Evolutionary conservation across 2,888 invertebrate genomes (phyloP).

Genomic region (Phyllotreta striolata): DNA sequence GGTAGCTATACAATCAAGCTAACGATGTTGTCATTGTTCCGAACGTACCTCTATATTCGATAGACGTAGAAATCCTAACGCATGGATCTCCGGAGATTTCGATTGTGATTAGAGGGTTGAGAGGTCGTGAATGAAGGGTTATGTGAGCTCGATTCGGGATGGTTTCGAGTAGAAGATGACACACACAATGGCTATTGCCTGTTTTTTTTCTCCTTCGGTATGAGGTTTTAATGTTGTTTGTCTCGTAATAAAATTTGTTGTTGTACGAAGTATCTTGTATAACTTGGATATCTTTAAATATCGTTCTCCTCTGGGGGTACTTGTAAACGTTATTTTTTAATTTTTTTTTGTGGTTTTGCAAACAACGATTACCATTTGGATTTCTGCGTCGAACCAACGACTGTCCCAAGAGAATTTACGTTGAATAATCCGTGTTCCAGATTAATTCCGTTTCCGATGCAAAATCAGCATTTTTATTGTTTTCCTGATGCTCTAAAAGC

Average conservation of each 20-base stretch:
- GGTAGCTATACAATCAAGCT: conserved; percentile 30
- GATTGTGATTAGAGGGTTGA: conserved; percentile 17
- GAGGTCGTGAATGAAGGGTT: conserved; percentile 16
- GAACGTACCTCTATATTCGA: conserved; percentile 25
- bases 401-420: conserved; percentile 18
- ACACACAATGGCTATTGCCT: conserved; percentile 2
- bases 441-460: conserved; percentile 29
- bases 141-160: conserved; percentile 13
- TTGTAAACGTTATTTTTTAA: too few species aligned
- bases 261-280: too few species aligned
- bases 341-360: too few species aligned
- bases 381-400: background rate
- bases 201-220: background rate
- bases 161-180: conserved; percentile 8
- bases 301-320: too few species aligned
- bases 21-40: conserved; percentile 33
- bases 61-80: conserved; percentile 23
- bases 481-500: conserved; percentile 6
- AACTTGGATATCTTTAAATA: too few species aligned
- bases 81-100: conserved; percentile 20
- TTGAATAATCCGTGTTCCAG: conserved; percentile 18
- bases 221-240: too few species aligned
- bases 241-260: too few species aligned
- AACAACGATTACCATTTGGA: too few species aligned
- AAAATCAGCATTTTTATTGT: conserved; percentile 32